Conservation (phyloP, 2,888 invertebrate species). For the Linnaemya vulpina region DNA sequence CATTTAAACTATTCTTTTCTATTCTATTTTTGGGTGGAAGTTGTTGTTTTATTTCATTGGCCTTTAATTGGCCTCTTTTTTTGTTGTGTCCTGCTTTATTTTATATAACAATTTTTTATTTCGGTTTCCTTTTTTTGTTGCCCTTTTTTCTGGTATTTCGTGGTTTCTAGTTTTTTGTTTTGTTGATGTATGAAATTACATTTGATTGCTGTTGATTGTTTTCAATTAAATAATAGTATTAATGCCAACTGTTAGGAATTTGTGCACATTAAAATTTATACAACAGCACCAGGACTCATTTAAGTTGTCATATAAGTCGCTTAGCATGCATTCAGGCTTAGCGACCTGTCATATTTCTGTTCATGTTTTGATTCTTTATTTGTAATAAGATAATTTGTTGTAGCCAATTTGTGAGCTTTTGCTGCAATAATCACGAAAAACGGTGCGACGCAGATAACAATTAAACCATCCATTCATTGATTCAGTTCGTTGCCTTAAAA, state of each 20-base stretch:
- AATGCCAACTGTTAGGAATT: conserved; percentile 44
- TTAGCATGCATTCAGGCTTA: neutral
- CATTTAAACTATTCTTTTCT: conserved; percentile 34
- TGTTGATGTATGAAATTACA: conserved; percentile 58
- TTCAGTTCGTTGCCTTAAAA: too few relatives aligned
- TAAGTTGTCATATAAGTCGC: neutral
- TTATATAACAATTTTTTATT: conserved; percentile 24
- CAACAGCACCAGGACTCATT: neutral
- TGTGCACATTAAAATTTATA: neutral
- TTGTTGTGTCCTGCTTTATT: conserved; percentile 22
- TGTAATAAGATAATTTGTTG: too few relatives aligned
- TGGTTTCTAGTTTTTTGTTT: conserved; percentile 4
- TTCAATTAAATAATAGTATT: conserved; percentile 60
- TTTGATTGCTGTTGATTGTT: conserved; percentile 65
- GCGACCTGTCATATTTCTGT: neutral
- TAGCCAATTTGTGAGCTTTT: too few relatives aligned
- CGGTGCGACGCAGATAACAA: too few relatives aligned
- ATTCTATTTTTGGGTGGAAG: conserved; percentile 7
- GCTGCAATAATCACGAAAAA: too few relatives aligned
- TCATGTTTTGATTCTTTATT: too few relatives aligned
- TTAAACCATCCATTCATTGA: too few relatives aligned
- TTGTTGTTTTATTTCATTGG: conserved; percentile 25
- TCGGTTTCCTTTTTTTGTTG: neutral
- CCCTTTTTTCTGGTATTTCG: conserved; percentile 9
- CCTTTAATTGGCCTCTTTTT: conserved; percentile 52